These are phyloP conservation scores for Cheilosia impressa DNA, from an alignment of 2,888 invertebrate species.

Conservation along the genomic window DNA sequence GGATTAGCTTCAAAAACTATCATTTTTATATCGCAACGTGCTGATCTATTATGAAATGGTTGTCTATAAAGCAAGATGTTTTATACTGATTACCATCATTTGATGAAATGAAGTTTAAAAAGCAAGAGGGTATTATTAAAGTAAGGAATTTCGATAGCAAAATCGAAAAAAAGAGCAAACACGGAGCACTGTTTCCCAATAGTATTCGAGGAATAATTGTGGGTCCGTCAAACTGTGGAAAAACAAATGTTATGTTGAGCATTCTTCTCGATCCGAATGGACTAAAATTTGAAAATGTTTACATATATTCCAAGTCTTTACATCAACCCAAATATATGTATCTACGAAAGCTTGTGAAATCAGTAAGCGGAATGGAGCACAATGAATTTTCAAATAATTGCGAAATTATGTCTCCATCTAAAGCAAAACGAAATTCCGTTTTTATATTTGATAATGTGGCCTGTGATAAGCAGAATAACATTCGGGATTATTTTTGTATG, in stretches of 20 bases:
- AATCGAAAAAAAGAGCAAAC: constrained; percentile 46
- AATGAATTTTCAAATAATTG: too few relatives aligned
- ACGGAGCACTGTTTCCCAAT: constrained; percentile 74
- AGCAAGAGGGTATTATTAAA: neutral
- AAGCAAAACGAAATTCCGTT: constrained; percentile 42
- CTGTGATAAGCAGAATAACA: constrained; percentile 78
- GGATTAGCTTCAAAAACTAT: too few relatives aligned
- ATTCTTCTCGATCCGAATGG: too few relatives aligned
- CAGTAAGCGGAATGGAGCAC: too few relatives aligned
- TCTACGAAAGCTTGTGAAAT: neutral
- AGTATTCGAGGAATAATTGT: constrained; percentile 6
- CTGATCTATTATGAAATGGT: too few relatives aligned
- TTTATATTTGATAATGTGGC: constrained; percentile 81
- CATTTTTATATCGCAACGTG: constrained; percentile 34
- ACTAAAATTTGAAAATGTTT: too few relatives aligned
- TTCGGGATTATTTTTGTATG: constrained; percentile 69
- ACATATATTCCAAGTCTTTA: too few relatives aligned
- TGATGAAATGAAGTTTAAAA: neutral
- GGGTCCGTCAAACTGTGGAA: too few relatives aligned
- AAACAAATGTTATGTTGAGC: too few relatives aligned
- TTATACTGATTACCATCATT: too few relatives aligned
- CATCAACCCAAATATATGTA: neutral
- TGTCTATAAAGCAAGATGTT: too few relatives aligned
- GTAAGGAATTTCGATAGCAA: neutral
- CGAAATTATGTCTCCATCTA: too few relatives aligned